A percentile compares a stretch with the other conserved stretches of the same genome.
phyloP scores from a whole-genome alignment of 2,113 vertebrate species.

The Ciconia boyciana region DNA sequence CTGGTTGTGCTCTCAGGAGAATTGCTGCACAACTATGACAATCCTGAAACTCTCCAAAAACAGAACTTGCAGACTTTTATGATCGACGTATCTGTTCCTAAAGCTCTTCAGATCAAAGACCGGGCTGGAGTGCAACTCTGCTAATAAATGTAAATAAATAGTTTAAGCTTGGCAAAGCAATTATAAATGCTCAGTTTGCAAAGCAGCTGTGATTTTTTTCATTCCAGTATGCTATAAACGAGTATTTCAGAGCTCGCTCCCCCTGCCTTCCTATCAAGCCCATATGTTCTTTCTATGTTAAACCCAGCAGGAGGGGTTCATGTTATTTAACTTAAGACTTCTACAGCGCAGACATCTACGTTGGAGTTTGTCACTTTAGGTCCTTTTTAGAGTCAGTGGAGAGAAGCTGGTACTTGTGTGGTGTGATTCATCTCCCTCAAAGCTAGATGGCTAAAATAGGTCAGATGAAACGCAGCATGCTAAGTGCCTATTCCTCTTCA shows the following conservation, averaged over 20 bases:
- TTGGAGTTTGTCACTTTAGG: not conserved
- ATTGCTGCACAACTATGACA: fast-evolving
- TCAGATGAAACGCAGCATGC: not conserved
- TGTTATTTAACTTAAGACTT: not conserved
- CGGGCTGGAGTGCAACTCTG: not conserved
- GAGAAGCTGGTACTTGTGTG: not conserved
- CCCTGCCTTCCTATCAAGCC: not conserved
- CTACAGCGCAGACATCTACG: fast-evolving
- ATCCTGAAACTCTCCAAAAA: not conserved
- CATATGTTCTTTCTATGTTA: not conserved
- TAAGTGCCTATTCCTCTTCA: not conserved
- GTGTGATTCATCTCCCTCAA: not conserved
- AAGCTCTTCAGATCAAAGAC: not conserved
- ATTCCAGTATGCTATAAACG: not conserved
- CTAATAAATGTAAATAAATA: not conserved
- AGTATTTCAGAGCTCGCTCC: not conserved
- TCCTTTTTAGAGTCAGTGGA: not conserved
- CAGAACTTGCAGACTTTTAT: fast-evolving
- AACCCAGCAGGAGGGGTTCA: not conserved
- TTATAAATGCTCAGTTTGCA: not conserved
- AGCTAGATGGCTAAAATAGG: not conserved
- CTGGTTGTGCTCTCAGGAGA: not conserved
- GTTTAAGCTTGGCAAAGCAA: not conserved
- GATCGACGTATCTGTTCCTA: not conserved
- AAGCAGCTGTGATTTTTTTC: not conserved